A percentile compares a stretch with the other conserved stretches of the same genome.
These are phyloP conservation scores for Chrysolina americana DNA, from an alignment of 2,888 invertebrate species.

Conservation along the genomic window DNA sequence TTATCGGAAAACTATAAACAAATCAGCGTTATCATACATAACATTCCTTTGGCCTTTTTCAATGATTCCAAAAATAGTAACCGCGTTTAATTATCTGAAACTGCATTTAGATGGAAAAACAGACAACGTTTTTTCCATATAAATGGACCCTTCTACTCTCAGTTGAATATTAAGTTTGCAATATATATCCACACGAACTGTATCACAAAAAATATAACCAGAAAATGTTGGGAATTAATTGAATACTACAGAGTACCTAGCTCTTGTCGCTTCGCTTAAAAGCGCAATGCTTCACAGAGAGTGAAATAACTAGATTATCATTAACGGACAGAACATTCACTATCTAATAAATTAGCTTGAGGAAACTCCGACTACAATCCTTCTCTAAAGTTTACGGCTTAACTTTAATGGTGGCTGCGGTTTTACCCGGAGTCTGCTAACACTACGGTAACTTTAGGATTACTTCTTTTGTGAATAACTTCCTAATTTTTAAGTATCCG, in stretches of 20 bases:
- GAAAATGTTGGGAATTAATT: background rate
- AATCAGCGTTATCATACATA: no score
- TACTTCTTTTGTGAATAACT: slow-evolving; percentile 1
- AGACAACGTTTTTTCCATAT: no score
- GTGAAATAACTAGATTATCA: slow-evolving; percentile 11
- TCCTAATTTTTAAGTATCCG: background rate
- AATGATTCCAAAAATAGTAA: no score
- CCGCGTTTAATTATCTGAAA: no score
- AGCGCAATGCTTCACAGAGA: background rate
- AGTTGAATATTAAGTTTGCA: background rate
- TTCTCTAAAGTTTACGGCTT: slow-evolving; percentile 15
- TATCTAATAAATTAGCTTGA: slow-evolving; percentile 17
- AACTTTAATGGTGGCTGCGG: slow-evolving; percentile 5
- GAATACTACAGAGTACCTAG: background rate
- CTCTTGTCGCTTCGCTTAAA: background rate
- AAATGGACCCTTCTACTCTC: no score
- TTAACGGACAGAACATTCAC: slow-evolving; percentile 10
- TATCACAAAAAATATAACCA: background rate
- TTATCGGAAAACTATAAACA: no score
- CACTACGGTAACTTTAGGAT: slow-evolving; percentile 7
- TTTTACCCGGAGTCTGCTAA: background rate
- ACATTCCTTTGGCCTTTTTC: no score
- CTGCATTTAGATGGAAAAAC: no score
- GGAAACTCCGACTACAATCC: slow-evolving; percentile 15
- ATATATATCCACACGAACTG: background rate